Base-by-base conservation (phyloP, 2,113 vertebrate species). In the Melanostigma gelatinosum region DNA sequence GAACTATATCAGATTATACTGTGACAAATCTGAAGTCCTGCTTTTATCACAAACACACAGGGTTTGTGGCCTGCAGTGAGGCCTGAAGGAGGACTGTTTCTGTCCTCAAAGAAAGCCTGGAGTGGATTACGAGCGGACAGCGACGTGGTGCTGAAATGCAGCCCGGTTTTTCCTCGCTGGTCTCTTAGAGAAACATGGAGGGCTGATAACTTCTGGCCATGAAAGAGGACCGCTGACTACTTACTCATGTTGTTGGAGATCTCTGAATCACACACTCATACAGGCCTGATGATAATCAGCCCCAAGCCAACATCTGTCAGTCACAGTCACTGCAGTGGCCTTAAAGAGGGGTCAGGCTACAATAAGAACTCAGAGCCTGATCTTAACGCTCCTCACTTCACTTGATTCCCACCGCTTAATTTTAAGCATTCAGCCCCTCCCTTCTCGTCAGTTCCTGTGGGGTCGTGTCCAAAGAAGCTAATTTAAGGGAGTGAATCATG, bases 401-500 rank as follows among this genome's bases (percentile, higher is more conserved):
- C 66, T 77, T 90, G 85, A 92, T 91, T 87, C 87, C 52, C 66
- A 66, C 40, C 77, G 70, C 84, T 90, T 87, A 62, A 88, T 87
- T 83, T 82, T 65, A 79, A 84, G 77, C 66, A n/a, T 48, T 66
- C 69, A 46, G 72, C 69, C 24, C 72, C 72, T 55, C 68, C 77
- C 72, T 68, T 22, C 83, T 58, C 20, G 10, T 22, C 52, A 29
- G 67, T 34, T 82, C 75, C 83, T 66, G 5, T 46, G 40, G 78
- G 82, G 78, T 72, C 48, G 61, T 24, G 72, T 86, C 82, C 68
- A 66, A 68, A 72, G 42, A 55, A 89, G 86, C 86, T 91, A 84
- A 93, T 91, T 91, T 83, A 82, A 91, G 89, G 24, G 75, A 64
- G 58, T 86, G 85, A 92, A 87, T 92, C 89, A 75, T 55, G 71